Evolutionary conservation across 2,888 invertebrate genomes (phyloP).

Genomic region (Parnassius glacialis): DNA sequence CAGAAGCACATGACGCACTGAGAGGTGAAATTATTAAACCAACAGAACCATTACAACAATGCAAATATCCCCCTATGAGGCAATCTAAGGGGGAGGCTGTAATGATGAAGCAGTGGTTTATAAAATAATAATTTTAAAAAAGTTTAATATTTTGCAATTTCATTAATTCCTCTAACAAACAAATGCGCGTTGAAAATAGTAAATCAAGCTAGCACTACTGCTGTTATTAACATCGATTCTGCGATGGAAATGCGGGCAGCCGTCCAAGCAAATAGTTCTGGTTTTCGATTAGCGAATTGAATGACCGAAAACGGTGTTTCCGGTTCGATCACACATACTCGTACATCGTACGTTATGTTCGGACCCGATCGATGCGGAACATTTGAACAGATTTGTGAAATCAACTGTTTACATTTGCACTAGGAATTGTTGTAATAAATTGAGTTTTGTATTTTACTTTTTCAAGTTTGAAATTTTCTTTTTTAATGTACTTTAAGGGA

Average conservation of each 20-base stretch:
- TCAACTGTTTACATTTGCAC: neutral
- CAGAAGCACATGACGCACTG: too few relatives aligned
- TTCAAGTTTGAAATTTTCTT: neutral
- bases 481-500: too few relatives aligned
- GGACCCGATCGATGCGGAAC: neutral
- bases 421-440: neutral
- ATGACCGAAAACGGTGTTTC: constrained; percentile 7
- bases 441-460: neutral
- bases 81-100: too few relatives aligned
- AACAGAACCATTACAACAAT: too few relatives aligned
- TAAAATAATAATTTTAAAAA: too few relatives aligned
- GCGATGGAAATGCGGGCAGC: constrained; percentile 13
- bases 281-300: constrained; percentile 19
- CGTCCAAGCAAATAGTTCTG: constrained; percentile 10
- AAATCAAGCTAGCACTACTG: neutral
- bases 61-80: too few relatives aligned
- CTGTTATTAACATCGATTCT: neutral
- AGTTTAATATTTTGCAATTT: too few relatives aligned
- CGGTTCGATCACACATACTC: neutral
- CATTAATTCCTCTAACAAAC: too few relatives aligned
- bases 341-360: neutral
- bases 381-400: neutral
- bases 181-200: neutral
- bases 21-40: too few relatives aligned
- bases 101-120: too few relatives aligned